A percentile compares a stretch with the other conserved stretches of the same genome.
Conservation (phyloP, 2,113 vertebrate species). For the Stegostoma tigrinum region DNA sequence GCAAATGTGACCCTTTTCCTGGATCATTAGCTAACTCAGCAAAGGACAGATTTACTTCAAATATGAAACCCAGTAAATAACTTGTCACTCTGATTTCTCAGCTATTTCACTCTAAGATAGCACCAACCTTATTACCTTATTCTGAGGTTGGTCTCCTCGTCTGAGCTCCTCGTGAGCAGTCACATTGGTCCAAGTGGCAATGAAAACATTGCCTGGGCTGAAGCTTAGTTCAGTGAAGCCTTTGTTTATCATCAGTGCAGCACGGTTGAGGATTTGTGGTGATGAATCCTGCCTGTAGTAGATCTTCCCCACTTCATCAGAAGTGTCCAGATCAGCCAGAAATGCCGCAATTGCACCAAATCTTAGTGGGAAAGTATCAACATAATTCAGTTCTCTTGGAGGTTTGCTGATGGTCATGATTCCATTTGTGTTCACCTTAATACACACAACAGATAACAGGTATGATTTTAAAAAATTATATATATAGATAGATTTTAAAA, state of each 20-base stretch:
- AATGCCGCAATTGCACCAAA: slow-evolving; percentile 75
- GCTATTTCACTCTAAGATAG: neutral
- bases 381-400: slow-evolving; percentile 57
- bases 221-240: slow-evolving; percentile 68
- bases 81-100: neutral
- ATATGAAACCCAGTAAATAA: neutral
- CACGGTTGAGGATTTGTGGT: slow-evolving; percentile 51
- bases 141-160: slow-evolving; percentile 48
- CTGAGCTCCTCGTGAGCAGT: slow-evolving; percentile 51
- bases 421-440: slow-evolving; percentile 80
- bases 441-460: neutral
- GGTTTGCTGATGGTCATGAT: slow-evolving; percentile 70
- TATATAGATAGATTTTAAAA: neutral
- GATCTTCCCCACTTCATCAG: slow-evolving; percentile 64
- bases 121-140: slow-evolving; percentile 56
- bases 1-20: neutral
- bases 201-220: slow-evolving; percentile 57
- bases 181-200: slow-evolving; percentile 75
- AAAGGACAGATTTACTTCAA: neutral
- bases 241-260: slow-evolving; percentile 59
- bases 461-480: neutral
- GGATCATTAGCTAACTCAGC: neutral
- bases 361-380: slow-evolving; percentile 65
- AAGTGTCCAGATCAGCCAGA: slow-evolving; percentile 78
- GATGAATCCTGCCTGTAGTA: slow-evolving; percentile 74